Evolutionary conservation across 1,140 invertebrate species (phyloP), one percentile per base, ranked within the genome.

Genomic region (Amphibalanus amphitrite): DNA sequence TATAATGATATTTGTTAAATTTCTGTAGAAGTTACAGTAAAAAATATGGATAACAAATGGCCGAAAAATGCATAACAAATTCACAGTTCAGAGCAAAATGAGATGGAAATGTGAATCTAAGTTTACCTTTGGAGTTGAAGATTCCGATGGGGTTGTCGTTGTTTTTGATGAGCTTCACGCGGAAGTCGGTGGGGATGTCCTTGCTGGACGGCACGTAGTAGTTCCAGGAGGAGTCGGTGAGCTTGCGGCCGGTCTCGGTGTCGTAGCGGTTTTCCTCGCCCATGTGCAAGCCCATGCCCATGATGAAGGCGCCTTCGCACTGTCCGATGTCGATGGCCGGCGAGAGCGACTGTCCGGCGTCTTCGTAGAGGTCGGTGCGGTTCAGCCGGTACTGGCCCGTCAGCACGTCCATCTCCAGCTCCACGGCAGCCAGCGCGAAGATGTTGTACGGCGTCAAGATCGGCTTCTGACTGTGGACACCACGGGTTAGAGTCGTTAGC

Each of bases 321-420:
- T 83, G 82, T 15, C 82, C 82, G 1, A 83, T 73, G 72, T 83
- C 82, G 17, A 78, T 74, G 3, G 67, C 72, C 26, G 78, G 78
- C 67, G 75, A 78, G 65, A 78, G 33, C 68, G 74, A 75, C n/a
- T 74, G 75, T 38, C 81, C 82, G 69, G 78, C 78, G 73, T 82
- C 82, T 74, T 80, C 81, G 38, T 82, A 74, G 25, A 82, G 74
- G 73, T 82, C 81, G 25, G 78, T 77, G 40, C 80, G 76, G 10
- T 73, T 81, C 77, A 69, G 78, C 77, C 72, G 78, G 73, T 71
- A 74, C 69, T 68, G 80, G 65, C 90, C 90, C 4, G 90, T 92
- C 23, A 92, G 79, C 23, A 91, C 81, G 77, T 93, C 90, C 17
- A 92, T 75, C 76, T 90, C 87, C 0, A 90, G 83, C 79, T 91